A percentile compares a stretch with the other conserved stretches of the same genome.
phyloP scores from a whole-genome alignment of 2,797 vertebrate genomes.

The Sphenodon punctatus region DNA sequence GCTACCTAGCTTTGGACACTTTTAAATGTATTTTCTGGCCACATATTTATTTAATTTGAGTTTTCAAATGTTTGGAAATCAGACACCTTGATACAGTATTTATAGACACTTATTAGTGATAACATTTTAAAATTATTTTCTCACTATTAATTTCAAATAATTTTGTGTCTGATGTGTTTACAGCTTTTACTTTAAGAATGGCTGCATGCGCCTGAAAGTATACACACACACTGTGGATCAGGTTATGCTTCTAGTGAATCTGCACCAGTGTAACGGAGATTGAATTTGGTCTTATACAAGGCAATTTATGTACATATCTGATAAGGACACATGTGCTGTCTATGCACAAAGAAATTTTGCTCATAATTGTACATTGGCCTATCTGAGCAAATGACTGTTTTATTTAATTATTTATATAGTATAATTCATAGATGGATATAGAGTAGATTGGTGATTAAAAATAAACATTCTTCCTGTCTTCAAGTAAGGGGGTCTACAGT shows the following conservation, averaged over 20 bases:
- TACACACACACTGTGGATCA: not conserved
- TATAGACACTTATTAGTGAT: not conserved
- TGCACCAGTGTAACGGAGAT: not conserved
- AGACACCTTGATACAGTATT: rapidly evolving
- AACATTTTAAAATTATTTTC: not conserved
- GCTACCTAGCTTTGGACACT: not conserved
- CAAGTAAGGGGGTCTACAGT: not conserved
- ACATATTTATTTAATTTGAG: not conserved
- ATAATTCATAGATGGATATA: not conserved
- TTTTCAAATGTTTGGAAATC: not conserved
- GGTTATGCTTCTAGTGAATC: not conserved
- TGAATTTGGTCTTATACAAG: not conserved
- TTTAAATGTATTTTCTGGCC: constrained; percentile 1
- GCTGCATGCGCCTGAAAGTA: not conserved
- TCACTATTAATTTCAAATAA: not conserved
- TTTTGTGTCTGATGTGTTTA: not conserved
- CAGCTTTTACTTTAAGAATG: not conserved
- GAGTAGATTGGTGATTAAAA: not conserved
- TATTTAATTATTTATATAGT: not conserved
- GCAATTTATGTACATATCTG: not conserved
- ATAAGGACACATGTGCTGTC: not conserved
- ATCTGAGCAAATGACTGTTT: not conserved
- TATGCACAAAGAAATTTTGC: not conserved
- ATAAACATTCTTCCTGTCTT: not conserved
- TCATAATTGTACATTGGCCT: not conserved